Base-by-base conservation (phyloP, 1,140 invertebrate genomes). In the Marisa cornuarietis region DNA sequence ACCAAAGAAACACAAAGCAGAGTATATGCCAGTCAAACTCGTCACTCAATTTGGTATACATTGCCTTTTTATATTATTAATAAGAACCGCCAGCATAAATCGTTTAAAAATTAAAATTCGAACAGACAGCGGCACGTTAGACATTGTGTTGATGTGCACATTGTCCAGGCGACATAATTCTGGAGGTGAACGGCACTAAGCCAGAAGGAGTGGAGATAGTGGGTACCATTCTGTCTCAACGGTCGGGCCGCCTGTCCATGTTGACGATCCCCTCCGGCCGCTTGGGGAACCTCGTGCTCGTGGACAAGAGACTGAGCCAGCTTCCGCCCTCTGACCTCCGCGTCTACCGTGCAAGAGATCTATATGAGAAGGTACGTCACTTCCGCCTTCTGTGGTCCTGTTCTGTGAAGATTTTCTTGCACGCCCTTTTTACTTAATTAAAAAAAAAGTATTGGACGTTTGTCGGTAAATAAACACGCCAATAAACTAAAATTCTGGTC, bases 91-190 rank as follows among this genome's bases (percentile, higher is more conserved):
- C 31, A 42, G 31, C 31, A 42, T 42, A 42, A 42, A 42, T 42
- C 31, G 31, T 42, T 42, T 42, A 42, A 42, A 42, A 42, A 6
- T 42, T 42, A 42, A 42, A 42, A 42, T 6, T 4, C 31, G 31
- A 42, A 42, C 31, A 42, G 31, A 42, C 31, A 42, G 31, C 31
- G 31, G 31, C 31, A 42, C 3, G 31, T 54, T 49, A n/a, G 3
- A 61, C n/a, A 10, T 22, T 68, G 66, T 9, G 7, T 31, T 22
- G 26, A 24, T 68, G 65, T n/a, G 13, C 22, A 24, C 58, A 22
- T 11, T 52, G 82, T 76, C 9, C 54, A 90, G 90, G 88, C 82
- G 90, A 91, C 81, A 83, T 91, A 20, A 86, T 91, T 61, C 76
- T 90, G 54, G 87, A 88, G 66, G 86, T 86, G 8, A 89, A 88